A percentile compares a stretch with the other conserved stretches of the same genome.
Evolutionary conservation across 2,888 invertebrate genomes (phyloP).

Genomic region (Hyposoter didymator): DNA sequence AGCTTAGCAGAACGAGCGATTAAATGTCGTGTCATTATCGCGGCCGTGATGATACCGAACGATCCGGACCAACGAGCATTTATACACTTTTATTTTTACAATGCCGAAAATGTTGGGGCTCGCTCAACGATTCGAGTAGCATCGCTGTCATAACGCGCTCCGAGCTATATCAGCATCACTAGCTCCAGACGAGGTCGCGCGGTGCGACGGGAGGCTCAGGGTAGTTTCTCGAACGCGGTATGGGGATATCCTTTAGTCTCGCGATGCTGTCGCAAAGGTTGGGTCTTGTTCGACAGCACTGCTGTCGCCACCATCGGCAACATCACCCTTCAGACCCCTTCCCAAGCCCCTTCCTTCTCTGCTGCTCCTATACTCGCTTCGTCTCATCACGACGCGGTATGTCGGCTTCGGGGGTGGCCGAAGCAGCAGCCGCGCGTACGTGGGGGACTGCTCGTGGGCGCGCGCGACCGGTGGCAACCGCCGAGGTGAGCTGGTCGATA

Average conservation of each 20-base stretch:
- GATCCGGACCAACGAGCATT: no score
- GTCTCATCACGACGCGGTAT: conserved; percentile 58
- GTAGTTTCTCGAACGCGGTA: background rate
- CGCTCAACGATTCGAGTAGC: background rate
- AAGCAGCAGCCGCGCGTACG: conserved; percentile 28
- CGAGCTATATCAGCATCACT: conserved; percentile 34
- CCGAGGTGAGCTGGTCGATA: conserved; percentile 66
- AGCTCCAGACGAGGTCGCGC: background rate
- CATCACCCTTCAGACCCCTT: conserved; percentile 44
- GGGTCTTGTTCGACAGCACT: conserved; percentile 63
- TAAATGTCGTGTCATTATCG: background rate
- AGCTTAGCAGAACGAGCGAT: background rate
- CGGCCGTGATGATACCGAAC: no score
- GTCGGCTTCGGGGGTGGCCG: conserved; percentile 64
- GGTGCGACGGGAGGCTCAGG: background rate
- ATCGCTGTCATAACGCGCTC: conserved; percentile 5
- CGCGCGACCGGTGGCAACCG: conserved; percentile 62
- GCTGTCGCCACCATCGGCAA: conserved; percentile 61
- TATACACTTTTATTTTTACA: background rate
- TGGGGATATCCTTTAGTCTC: conserved; percentile 20
- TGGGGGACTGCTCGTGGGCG: conserved; percentile 58
- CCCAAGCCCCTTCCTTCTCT: conserved; percentile 28
- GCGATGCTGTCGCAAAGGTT: conserved; percentile 54
- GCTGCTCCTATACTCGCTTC: conserved; percentile 34
- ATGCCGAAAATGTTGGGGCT: background rate